These are phyloP conservation scores for Camptogramma bilineatum DNA, from an alignment of 2,888 invertebrate genomes.

Conservation along the genomic window DNA sequence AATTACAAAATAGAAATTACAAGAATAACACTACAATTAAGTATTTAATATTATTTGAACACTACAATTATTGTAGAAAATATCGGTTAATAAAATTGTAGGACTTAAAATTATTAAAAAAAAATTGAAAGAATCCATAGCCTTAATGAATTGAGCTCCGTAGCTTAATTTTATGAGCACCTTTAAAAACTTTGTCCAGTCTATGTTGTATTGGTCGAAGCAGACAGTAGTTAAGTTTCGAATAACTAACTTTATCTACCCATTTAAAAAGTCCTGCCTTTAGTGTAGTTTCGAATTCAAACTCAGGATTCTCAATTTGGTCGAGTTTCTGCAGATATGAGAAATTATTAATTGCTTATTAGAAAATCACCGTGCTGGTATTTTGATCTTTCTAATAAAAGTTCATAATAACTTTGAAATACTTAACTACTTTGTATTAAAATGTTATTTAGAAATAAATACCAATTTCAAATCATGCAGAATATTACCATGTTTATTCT, in stretches of 20 bases:
- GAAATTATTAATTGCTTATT: constrained; percentile 39
- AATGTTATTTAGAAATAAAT: constrained; percentile 10
- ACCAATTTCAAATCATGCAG: constrained; percentile 58
- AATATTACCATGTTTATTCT: constrained; percentile 78
- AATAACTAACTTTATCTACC: constrained; percentile 53
- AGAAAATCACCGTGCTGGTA: constrained; percentile 15
- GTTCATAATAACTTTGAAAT: not conserved
- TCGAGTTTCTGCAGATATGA: constrained; percentile 48
- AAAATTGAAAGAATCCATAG: too few relatives aligned
- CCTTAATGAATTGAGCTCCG: not conserved
- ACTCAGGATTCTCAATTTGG: constrained; percentile 59
- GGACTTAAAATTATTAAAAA: too few relatives aligned
- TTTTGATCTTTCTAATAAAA: not conserved
- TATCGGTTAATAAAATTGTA: too few relatives aligned
- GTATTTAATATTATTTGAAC: too few relatives aligned
- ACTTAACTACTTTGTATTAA: not conserved
- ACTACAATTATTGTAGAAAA: too few relatives aligned
- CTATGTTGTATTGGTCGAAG: constrained; percentile 1
- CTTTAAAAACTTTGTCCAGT: constrained; percentile 37
- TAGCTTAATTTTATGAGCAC: not conserved
- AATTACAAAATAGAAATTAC: too few relatives aligned
- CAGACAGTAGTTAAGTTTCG: constrained; percentile 5
- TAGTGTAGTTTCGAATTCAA: constrained; percentile 59
- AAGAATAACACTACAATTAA: too few relatives aligned
- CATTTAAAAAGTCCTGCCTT: constrained; percentile 54